phyloP scores from a whole-genome alignment of 2,113 vertebrate genomes.

The Strix uralensis region DNA sequence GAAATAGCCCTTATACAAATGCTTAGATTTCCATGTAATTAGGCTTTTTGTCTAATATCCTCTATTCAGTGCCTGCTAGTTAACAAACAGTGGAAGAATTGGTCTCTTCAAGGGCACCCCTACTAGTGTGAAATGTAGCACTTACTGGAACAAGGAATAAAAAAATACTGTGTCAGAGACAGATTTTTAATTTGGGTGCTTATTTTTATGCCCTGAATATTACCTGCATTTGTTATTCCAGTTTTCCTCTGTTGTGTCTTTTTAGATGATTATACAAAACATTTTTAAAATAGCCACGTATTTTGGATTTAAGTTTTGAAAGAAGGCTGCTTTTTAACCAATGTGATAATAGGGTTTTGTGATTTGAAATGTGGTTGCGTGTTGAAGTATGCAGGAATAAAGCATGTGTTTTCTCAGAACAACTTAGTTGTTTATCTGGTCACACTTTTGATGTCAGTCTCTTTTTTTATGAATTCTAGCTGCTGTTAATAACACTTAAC shows the following conservation, averaged over 20 bases:
- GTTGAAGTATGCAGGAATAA: neutral
- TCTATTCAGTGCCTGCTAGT: neutral
- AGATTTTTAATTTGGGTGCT: neutral
- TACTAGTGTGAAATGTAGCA: neutral
- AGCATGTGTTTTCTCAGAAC: neutral
- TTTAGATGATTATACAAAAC: neutral
- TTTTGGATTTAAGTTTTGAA: neutral
- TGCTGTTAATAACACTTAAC: neutral
- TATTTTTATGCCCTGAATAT: neutral
- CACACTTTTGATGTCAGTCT: neutral
- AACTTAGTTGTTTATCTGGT: neutral
- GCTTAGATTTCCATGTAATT: neutral
- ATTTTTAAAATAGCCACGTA: neutral
- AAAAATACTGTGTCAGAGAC: neutral
- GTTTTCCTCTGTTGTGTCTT: neutral
- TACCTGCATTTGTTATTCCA: neutral
- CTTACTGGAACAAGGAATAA: neutral
- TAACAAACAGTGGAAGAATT: neutral
- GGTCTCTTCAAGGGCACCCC: neutral
- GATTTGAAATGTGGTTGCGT: neutral
- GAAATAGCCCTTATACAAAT: fast-evolving
- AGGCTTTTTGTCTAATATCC: neutral
- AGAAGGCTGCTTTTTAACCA: neutral
- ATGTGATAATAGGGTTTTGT: neutral
- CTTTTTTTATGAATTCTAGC: neutral